Conservation (phyloP, 2,888 invertebrate genomes). For the Yponomeuta malinellus region DNA sequence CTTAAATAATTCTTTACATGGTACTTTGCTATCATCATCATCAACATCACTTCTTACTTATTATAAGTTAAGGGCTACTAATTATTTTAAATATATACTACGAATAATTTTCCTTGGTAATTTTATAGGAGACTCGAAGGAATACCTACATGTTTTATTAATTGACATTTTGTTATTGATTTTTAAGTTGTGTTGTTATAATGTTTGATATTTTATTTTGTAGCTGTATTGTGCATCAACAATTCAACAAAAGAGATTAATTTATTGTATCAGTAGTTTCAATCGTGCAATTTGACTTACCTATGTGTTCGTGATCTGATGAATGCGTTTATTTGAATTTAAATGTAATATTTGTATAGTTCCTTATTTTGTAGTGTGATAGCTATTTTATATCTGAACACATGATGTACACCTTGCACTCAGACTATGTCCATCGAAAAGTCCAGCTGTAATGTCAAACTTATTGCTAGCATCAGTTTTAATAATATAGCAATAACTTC, state of each 20-base stretch:
- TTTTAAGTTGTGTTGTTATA: constrained; percentile 31
- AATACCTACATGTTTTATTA: constrained; percentile 35
- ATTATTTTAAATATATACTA: constrained; percentile 2
- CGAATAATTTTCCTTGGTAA: background rate
- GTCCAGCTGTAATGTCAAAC: constrained; percentile 33
- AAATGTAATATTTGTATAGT: constrained; percentile 65
- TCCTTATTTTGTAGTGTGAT: constrained; percentile 69
- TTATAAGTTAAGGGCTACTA: constrained; percentile 8
- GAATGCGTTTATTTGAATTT: constrained; percentile 62
- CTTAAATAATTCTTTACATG: constrained; percentile 4
- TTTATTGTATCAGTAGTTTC: constrained; percentile 66
- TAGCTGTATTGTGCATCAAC: constrained; percentile 41
- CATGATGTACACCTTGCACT: background rate
- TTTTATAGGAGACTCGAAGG: background rate
- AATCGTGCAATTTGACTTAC: constrained; percentile 65
- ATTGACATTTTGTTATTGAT: constrained; percentile 64
- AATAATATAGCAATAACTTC: constrained; percentile 50
- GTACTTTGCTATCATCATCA: constrained; percentile 7
- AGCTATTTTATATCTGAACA: constrained; percentile 37
- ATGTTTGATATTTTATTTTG: constrained; percentile 67
- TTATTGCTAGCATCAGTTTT: constrained; percentile 68
- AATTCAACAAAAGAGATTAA: constrained; percentile 61
- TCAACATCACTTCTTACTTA: constrained; percentile 1
- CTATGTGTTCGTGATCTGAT: constrained; percentile 72
- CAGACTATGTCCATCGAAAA: constrained; percentile 30